Conservation (phyloP, 2,888 invertebrate species). For the Electrophaes corylata region DNA sequence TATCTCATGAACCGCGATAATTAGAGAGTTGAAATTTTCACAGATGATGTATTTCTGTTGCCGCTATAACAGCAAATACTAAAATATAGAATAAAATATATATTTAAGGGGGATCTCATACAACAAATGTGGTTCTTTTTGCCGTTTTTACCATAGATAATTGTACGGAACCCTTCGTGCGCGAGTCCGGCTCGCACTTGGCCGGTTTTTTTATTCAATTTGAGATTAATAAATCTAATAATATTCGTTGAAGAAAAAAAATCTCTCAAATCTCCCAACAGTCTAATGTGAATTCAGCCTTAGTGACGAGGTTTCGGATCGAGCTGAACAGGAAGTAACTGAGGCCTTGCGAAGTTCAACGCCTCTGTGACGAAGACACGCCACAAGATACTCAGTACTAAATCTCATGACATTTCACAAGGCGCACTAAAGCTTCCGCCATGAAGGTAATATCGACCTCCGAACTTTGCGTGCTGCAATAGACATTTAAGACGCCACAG, state of each 20-base stretch:
- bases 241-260: not conserved
- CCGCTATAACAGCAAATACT: too few species aligned
- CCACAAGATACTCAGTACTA: constrained; percentile 40
- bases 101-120: too few species aligned
- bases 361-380: constrained; percentile 44
- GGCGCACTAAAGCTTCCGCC: constrained; percentile 56
- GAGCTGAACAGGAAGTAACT: constrained; percentile 62
- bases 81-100: too few species aligned
- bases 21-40: too few species aligned
- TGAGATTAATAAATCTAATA: too few species aligned
- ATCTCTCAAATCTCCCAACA: not conserved
- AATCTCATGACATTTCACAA: constrained; percentile 47
- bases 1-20: too few species aligned
- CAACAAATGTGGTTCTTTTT: too few species aligned
- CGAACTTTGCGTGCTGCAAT: constrained; percentile 57
- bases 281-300: constrained; percentile 45
- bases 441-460: constrained; percentile 68
- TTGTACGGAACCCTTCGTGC: too few species aligned
- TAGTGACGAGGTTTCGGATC: constrained; percentile 50
- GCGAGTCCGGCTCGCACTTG: too few species aligned
- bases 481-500: constrained; percentile 45
- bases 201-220: too few species aligned
- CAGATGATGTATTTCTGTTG: too few species aligned
- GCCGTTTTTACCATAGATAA: too few species aligned
- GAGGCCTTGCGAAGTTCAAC: constrained; percentile 73